A percentile compares a stretch with the other conserved stretches of the same genome.
phyloP scores from a whole-genome alignment of 2,113 vertebrate genomes.

The Saguinus midas region DNA sequence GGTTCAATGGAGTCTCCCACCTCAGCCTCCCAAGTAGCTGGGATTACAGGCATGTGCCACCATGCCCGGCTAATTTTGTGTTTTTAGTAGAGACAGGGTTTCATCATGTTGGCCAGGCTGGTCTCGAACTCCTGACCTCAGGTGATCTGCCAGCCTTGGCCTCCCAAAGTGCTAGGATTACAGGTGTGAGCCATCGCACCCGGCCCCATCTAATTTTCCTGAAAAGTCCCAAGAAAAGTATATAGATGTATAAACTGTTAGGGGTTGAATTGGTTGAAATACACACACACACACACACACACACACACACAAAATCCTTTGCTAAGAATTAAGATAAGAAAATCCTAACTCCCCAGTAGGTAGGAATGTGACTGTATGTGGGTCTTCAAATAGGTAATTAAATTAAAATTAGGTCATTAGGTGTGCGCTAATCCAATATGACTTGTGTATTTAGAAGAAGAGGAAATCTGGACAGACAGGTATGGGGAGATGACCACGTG shows the following conservation, averaged over 20 bases:
- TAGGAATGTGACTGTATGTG: neutral
- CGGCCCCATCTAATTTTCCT: neutral
- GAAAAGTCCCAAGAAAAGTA: neutral
- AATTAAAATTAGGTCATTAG: neutral
- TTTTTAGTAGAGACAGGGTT: too few relatives aligned
- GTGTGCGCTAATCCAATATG: neutral
- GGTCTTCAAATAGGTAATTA: neutral
- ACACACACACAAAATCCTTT: neutral
- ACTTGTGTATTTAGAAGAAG: neutral
- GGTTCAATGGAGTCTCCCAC: too few relatives aligned
- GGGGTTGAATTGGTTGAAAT: neutral
- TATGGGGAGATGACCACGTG: neutral
- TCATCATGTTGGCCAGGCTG: too few relatives aligned
- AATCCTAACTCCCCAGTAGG: neutral
- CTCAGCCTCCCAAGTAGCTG: too few relatives aligned
- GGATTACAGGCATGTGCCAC: too few relatives aligned
- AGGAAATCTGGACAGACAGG: neutral
- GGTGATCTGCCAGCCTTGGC: too few relatives aligned
- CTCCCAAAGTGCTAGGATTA: too few relatives aligned
- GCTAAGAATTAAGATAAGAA: neutral
- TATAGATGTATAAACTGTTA: neutral
- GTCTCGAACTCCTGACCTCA: too few relatives aligned
- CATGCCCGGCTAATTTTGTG: too few relatives aligned
- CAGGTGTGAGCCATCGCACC: too few relatives aligned
- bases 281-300: too few relatives aligned